Base-by-base conservation (phyloP, 2,888 invertebrate species). In the Amblyjoppa fuscipennis region DNA sequence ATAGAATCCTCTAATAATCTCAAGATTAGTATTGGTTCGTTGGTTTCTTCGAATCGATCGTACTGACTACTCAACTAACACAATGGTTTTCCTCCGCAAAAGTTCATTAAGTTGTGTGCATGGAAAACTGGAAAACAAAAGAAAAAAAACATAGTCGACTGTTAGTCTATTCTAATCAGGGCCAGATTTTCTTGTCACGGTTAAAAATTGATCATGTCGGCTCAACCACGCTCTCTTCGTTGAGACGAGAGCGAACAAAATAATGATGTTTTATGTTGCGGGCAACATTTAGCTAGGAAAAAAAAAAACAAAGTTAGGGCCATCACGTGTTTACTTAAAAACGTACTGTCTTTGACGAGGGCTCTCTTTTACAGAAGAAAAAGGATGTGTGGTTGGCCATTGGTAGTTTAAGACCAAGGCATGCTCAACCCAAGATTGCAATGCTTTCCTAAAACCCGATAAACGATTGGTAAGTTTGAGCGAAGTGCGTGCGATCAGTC, bases 371-470 rank as follows among this genome's bases (percentile, higher is more conserved):
- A 89, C 93, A 93, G 93, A 93, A 93, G 93, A 93, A 93, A 93
- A 93, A 93, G 93, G 93, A 93, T 93, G 93, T 93, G 92, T 93
- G 93, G 93, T 93, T 93, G 93, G 93, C 93, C 93, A 93, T 93
- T 93, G 93, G 93, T 93, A 93, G 93, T 93, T 93, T 93, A 93
- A 92, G 92, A 93, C 93, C 93, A 93, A 93, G 93, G 93, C 93
- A 93, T 93, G 92, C 93, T 93, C 93, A 93, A 93, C 93, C 93
- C 93, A 93, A 93, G 93, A 93, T 93, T 93, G 93, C 93, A 92
- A 93, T 93, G 93, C 93, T 93, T 93, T 93, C 93, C 93, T 93
- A 93, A 93, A 92, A 93, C 93, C 93, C 93, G 93, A 92, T 92
- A 92, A 92, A 86, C 90, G 87, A 93, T 93, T 93, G 93, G 93